These are phyloP conservation scores for Sinodicranocentrus sp. DNA, from an alignment of 2,888 invertebrate species.

Conservation along the genomic window DNA sequence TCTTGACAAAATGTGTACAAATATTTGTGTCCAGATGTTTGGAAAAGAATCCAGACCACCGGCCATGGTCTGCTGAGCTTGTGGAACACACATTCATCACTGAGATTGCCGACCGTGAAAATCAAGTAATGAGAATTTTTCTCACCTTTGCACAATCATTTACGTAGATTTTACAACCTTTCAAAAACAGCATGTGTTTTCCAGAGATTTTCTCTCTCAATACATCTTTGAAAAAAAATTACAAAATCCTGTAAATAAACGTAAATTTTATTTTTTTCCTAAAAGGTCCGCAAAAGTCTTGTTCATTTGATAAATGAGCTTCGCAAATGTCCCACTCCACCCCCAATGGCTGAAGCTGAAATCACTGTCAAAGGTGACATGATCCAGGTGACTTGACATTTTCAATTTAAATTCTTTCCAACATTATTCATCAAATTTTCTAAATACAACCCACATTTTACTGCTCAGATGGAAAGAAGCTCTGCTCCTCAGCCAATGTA, in stretches of 20 bases:
- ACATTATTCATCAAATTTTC: too few species aligned
- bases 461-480: constrained; percentile 64
- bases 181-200: too few species aligned
- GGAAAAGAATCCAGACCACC: constrained; percentile 91
- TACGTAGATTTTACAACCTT: too few species aligned
- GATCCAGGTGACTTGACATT: constrained; percentile 63
- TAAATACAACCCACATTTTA: too few species aligned
- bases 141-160: too few species aligned
- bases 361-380: constrained; percentile 71
- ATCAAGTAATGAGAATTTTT: constrained; percentile 41
- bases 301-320: constrained; percentile 67
- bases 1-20: constrained; percentile 58
- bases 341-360: constrained; percentile 76
- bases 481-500: constrained; percentile 84
- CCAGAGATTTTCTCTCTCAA: too few species aligned
- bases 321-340: constrained; percentile 23
- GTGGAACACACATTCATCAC: constrained; percentile 91
- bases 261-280: not conserved
- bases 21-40: constrained; percentile 83
- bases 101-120: constrained; percentile 86
- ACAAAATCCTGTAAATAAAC: not conserved
- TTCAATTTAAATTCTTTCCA: constrained; percentile 9
- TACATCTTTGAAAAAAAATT: too few species aligned
- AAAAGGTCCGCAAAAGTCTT: constrained; percentile 61
- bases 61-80: constrained; percentile 89